These are phyloP conservation scores for Aegithalos caudatus DNA, from an alignment of 2,113 vertebrate genomes.

Conservation along the genomic window DNA sequence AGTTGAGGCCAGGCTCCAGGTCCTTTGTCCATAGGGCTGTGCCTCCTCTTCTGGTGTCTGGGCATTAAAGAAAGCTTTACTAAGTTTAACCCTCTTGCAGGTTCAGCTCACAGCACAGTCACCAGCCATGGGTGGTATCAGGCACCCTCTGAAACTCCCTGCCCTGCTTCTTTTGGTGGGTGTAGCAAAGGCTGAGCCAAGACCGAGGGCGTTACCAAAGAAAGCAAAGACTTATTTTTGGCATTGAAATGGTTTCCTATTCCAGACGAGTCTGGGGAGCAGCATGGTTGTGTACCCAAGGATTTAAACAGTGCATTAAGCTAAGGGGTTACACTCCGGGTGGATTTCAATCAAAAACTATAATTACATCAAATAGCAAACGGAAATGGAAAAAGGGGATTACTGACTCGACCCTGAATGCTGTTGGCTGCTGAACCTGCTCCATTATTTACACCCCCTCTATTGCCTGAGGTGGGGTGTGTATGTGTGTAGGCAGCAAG, in stretches of 20 bases:
- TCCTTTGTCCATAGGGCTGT: rapidly evolving
- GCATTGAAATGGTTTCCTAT: conserved; percentile 53
- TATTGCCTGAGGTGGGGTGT: conserved; percentile 33
- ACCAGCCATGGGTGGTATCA: not conserved
- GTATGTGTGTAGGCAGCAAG: conserved; percentile 40
- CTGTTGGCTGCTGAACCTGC: conserved; percentile 50
- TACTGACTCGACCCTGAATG: conserved; percentile 28
- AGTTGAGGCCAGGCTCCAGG: not conserved
- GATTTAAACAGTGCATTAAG: conserved; percentile 67
- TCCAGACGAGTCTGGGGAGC: conserved; percentile 26
- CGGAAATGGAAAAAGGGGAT: conserved; percentile 72
- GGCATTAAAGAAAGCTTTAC: not conserved
- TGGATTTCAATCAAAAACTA: conserved; percentile 72
- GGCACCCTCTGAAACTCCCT: not conserved
- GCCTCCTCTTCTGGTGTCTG: not conserved
- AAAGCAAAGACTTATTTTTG: conserved; percentile 41
- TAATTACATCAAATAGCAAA: conserved; percentile 75
- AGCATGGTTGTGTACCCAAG: conserved; percentile 37
- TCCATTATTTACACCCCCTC: conserved; percentile 57
- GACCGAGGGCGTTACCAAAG: not conserved
- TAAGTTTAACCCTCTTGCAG: not conserved
- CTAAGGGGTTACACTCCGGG: conserved; percentile 46
- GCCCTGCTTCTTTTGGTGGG: not conserved
- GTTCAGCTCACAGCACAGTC: not conserved
- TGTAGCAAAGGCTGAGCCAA: conserved; percentile 8